phyloP scores from a whole-genome alignment of 2,888 invertebrate species.

The Homarus gammarus region DNA sequence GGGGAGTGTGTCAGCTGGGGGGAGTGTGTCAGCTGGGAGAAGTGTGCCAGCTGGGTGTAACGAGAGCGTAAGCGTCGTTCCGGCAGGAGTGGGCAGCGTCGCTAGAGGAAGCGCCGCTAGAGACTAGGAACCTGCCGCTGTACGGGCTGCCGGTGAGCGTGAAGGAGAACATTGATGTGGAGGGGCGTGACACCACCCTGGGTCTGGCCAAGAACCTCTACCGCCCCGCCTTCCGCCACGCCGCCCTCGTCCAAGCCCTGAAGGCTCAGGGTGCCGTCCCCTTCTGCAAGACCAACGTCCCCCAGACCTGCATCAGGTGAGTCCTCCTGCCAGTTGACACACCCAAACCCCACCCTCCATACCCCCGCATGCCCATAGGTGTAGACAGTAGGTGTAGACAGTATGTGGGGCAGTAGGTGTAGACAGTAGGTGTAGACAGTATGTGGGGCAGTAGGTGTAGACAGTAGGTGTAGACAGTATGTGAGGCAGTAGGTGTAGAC shows the following conservation, averaged over 20 bases:
- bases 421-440: no score
- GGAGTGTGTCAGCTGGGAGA: no score
- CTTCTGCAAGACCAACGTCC: conserved; percentile 80
- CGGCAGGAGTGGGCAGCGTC: conserved; percentile 42
- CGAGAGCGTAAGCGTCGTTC: background rate
- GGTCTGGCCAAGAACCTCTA: conserved; percentile 78
- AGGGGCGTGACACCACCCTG: conserved; percentile 78
- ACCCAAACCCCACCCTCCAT: no score
- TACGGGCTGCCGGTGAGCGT: conserved; percentile 79
- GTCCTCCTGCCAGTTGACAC: no score
- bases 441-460: no score
- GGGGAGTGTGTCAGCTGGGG: no score
- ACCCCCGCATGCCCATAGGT: no score
- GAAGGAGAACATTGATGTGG: conserved; percentile 78
- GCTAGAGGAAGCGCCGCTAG: conserved; percentile 5
- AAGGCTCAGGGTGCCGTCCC: conserved; percentile 80
- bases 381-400: no score
- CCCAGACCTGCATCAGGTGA: conserved; percentile 77
- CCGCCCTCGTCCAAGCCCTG: conserved; percentile 76
- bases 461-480: no score
- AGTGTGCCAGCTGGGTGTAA: no score
- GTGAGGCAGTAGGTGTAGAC: no score
- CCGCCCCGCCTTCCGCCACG: conserved; percentile 77
- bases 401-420: no score
- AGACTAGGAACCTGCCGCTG: conserved; percentile 76